Conservation (phyloP, 2,113 vertebrate species). For the Ptychochromis oligacanthus region DNA sequence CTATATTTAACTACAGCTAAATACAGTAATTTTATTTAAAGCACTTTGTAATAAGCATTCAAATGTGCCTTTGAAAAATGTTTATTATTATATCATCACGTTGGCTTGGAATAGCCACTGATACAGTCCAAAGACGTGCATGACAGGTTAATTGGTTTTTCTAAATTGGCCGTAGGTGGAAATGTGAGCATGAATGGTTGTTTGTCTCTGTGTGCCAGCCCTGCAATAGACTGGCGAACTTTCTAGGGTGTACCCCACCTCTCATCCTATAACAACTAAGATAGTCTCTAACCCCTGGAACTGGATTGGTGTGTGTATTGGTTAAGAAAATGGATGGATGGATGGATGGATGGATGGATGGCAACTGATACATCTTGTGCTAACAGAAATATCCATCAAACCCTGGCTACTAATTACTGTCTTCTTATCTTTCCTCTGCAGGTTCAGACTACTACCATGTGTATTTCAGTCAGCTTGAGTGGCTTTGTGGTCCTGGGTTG, state of each 20-base stretch:
- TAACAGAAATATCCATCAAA: slow-evolving; percentile 27
- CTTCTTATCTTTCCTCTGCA: slow-evolving; percentile 60
- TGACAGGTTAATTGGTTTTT: neutral
- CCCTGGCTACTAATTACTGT: slow-evolving; percentile 23
- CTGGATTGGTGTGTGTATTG: no score
- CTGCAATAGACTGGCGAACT: neutral
- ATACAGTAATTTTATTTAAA: neutral
- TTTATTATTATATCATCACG: slow-evolving; percentile 44
- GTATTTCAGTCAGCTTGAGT: slow-evolving; percentile 97
- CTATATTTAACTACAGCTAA: neutral
- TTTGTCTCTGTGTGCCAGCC: neutral
- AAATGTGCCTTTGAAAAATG: neutral
- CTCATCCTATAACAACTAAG: neutral
- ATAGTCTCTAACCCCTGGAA: no score
- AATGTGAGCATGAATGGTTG: neutral
- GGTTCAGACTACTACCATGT: slow-evolving; percentile 99
- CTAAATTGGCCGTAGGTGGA: neutral
- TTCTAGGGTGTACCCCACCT: no score
- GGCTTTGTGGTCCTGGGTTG: slow-evolving; percentile 98
- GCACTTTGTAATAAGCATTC: neutral
- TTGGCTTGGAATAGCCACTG: slow-evolving; percentile 16
- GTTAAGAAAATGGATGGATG: neutral
- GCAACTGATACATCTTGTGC: neutral
- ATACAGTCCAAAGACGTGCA: neutral
- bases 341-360: neutral